Conservation (phyloP, 2,888 invertebrate species). For the Ceramica pisi region DNA sequence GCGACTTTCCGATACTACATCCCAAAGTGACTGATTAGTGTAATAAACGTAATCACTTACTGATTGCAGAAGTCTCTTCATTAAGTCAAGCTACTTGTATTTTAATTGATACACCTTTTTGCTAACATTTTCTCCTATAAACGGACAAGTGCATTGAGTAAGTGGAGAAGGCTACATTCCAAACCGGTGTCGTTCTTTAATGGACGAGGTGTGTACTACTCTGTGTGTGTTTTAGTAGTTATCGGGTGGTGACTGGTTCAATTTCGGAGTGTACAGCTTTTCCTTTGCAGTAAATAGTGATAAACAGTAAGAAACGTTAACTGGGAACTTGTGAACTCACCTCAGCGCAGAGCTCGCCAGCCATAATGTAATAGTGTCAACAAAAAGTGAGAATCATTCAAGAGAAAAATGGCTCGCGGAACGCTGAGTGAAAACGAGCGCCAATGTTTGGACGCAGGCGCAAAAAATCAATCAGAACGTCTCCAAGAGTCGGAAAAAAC, state of each 20-base stretch:
- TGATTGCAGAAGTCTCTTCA: constrained; percentile 66
- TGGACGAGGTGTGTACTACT: constrained; percentile 88
- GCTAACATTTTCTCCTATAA: constrained; percentile 76
- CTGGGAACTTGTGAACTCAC: constrained; percentile 63
- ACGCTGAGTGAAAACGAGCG: constrained; percentile 87
- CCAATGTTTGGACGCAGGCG: constrained; percentile 81
- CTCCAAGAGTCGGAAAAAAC: constrained; percentile 83
- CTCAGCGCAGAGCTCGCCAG: constrained; percentile 58
- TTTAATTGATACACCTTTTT: constrained; percentile 68
- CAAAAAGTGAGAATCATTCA: constrained; percentile 65
- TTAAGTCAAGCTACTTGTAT: constrained; percentile 69
- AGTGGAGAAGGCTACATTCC: constrained; percentile 89
- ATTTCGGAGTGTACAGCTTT: constrained; percentile 67
- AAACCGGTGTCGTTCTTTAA: constrained; percentile 89
- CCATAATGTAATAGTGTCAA: constrained; percentile 75
- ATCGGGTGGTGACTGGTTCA: constrained; percentile 80
- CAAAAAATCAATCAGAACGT: constrained; percentile 83
- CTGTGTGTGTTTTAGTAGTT: constrained; percentile 84
- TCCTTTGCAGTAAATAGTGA: constrained; percentile 66
- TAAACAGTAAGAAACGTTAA: constrained; percentile 54
- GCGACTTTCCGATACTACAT: constrained; percentile 56
- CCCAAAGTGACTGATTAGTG: constrained; percentile 71
- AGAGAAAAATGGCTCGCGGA: constrained; percentile 86
- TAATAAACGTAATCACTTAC: constrained; percentile 70
- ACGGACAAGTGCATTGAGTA: constrained; percentile 85